Evolutionary conservation across 2,797 vertebrate species (phyloP).

Genomic region (Aphelocoma californica): DNA sequence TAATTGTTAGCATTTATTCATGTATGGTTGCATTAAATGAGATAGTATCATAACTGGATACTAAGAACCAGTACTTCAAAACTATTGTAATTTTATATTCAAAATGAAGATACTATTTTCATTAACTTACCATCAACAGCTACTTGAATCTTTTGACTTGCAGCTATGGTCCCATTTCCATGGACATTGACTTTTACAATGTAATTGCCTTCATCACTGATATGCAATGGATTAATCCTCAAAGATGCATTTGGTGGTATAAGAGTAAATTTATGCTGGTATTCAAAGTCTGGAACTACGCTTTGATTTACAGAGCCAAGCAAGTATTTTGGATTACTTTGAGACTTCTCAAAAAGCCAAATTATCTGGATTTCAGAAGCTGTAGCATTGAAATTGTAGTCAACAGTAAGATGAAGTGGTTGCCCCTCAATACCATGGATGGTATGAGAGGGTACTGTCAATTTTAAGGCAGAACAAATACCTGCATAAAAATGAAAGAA

Average conservation of each 20-base stretch:
- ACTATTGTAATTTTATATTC: background rate
- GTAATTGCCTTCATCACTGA: conserved; percentile 86
- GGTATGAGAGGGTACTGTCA: conserved; percentile 72
- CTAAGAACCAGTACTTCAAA: background rate
- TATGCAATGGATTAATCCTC: conserved; percentile 78
- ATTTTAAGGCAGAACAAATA: conserved; percentile 69
- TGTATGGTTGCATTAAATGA: background rate
- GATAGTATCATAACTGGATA: background rate
- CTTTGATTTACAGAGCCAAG: conserved; percentile 81
- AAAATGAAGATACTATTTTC: background rate
- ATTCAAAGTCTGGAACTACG: conserved; percentile 78
- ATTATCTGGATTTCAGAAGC: conserved; percentile 86
- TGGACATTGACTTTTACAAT: conserved; percentile 85
- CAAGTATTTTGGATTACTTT: conserved; percentile 75
- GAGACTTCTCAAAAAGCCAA: conserved; percentile 84
- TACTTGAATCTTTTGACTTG: conserved; percentile 83
- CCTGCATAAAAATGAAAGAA: conserved; percentile 61
- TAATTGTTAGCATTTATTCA: background rate
- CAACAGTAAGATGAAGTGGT: conserved; percentile 81
- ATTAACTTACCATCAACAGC: conserved; percentile 88
- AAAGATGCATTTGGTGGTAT: conserved; percentile 83
- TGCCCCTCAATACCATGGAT: conserved; percentile 81
- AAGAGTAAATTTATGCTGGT: conserved; percentile 79
- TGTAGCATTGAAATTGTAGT: conserved; percentile 77
- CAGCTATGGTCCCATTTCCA: conserved; percentile 73